A percentile compares a stretch with the other conserved stretches of the same genome.
Evolutionary conservation across 2,113 vertebrate genomes (phyloP).

Genomic region (Brachypodius melanocephalos): DNA sequence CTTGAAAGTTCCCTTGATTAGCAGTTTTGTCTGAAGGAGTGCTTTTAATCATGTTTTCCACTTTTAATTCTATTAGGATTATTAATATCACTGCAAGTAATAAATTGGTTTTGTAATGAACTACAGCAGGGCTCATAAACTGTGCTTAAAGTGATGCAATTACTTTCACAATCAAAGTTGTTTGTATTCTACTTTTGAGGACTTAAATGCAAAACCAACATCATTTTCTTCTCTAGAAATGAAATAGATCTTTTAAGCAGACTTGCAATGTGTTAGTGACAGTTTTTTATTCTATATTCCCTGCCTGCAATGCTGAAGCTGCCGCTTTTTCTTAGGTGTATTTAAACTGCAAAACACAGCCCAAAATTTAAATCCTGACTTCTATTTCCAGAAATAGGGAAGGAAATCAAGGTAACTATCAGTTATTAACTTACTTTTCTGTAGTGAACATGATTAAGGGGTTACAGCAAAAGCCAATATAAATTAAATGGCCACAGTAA

Average conservation of each 20-base stretch:
- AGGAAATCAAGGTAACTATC: not conserved
- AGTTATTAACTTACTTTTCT: not conserved
- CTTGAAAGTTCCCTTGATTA: conserved; percentile 21
- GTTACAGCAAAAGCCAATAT: conserved; percentile 8
- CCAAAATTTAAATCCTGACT: not conserved
- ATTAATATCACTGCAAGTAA: conserved; percentile 62
- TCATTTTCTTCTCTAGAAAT: not conserved
- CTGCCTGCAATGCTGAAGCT: not conserved
- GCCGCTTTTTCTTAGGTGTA: not conserved
- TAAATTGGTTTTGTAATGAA: conserved; percentile 60
- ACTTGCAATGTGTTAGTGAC: not conserved
- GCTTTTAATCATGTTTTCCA: conserved; percentile 54
- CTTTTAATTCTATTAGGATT: conserved; percentile 57
- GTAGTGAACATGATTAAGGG: not conserved
- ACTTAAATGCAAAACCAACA: not conserved
- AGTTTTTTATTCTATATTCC: not conserved
- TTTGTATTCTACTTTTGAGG: not conserved
- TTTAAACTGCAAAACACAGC: not conserved
- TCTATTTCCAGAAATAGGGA: not conserved
- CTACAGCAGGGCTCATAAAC: conserved; percentile 58
- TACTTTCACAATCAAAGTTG: conserved; percentile 41
- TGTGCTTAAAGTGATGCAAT: conserved; percentile 66
- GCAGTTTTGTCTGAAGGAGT: conserved; percentile 16
- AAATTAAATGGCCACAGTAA: conserved; percentile 28
- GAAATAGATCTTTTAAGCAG: not conserved